Conservation (phyloP, 2,888 invertebrate genomes). For the Opisthograptis luteolata region DNA sequence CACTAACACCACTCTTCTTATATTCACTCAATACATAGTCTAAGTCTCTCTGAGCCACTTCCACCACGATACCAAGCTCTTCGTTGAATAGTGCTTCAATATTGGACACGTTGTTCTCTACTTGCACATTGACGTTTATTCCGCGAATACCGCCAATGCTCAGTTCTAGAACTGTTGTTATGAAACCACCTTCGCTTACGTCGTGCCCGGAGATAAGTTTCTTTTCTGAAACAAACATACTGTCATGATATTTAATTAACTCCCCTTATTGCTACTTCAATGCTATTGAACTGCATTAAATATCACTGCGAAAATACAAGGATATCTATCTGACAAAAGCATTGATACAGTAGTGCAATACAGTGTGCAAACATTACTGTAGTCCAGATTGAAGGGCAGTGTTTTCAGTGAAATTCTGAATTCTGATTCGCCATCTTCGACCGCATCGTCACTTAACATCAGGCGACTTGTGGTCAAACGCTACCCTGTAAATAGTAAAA, state of each 20-base stretch:
- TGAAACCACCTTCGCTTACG: conserved; percentile 97
- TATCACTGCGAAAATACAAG: too few species aligned
- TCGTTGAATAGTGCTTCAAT: conserved; percentile 92
- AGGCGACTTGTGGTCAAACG: too few species aligned
- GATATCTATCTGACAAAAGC: too few species aligned
- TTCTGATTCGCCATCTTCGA: too few species aligned
- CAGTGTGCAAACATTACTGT: too few species aligned
- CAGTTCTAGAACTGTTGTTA: conserved; percentile 97
- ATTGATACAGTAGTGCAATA: too few species aligned
- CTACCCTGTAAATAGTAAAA: too few species aligned
- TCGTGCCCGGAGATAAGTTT: conserved; percentile 95
- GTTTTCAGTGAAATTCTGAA: too few species aligned
- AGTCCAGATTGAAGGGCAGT: too few species aligned
- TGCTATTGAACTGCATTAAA: too few species aligned
- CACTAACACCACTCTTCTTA: conserved; percentile 84
- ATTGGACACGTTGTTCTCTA: conserved; percentile 71
- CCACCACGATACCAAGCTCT: conserved; percentile 94
- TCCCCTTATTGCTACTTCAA: too few species aligned
- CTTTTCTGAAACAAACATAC: conserved; percentile 79
- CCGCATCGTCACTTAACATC: too few species aligned
- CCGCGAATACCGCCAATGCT: conserved; percentile 96
- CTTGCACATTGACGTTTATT: conserved; percentile 85
- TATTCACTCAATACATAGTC: conserved; percentile 86
- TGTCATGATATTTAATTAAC: neutral
- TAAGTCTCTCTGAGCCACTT: conserved; percentile 85